Evolutionary conservation across 2,797 vertebrate species (phyloP).

Genomic region (Cyprinodon diabolis): DNA sequence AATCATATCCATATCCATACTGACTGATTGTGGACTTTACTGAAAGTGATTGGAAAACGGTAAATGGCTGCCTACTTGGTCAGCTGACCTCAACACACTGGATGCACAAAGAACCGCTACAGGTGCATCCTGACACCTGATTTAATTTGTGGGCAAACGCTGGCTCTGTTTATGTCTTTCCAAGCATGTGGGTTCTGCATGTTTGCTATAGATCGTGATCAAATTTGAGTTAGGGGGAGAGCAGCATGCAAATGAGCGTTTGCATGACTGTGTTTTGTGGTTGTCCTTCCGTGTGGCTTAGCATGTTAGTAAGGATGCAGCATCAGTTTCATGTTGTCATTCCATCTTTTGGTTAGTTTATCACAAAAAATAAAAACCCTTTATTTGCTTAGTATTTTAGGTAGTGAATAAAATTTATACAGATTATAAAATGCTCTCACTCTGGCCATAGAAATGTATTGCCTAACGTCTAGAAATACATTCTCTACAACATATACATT

Average conservation of each 20-base stretch:
- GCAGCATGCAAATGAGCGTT: not conserved
- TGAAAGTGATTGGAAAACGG: not conserved
- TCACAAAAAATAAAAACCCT: slow-evolving; percentile 49
- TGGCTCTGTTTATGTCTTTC: slow-evolving; percentile 10
- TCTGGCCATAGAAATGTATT: not conserved
- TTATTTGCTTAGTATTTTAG: slow-evolving; percentile 44
- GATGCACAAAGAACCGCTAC: not conserved
- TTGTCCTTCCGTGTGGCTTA: slow-evolving; percentile 27
- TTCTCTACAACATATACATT: no score
- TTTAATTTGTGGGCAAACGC: not conserved
- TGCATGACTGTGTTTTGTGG: slow-evolving; percentile 17
- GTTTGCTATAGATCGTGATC: not conserved
- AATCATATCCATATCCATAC: not conserved
- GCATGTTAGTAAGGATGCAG: slow-evolving; percentile 21
- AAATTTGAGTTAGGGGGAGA: slow-evolving; percentile 11
- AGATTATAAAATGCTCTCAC: not conserved
- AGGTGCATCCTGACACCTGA: not conserved
- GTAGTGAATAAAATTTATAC: slow-evolving; percentile 24
- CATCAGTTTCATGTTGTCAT: slow-evolving; percentile 33
- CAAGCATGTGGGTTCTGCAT: not conserved
- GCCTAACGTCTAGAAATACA: no score
- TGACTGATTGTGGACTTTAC: not conserved
- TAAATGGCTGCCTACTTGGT: not conserved
- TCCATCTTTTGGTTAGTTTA: slow-evolving; percentile 56
- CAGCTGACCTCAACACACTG: slow-evolving; percentile 1